Evolutionary conservation across 2,113 vertebrate species (phyloP).

Genomic region (Varanus salvator): DNA sequence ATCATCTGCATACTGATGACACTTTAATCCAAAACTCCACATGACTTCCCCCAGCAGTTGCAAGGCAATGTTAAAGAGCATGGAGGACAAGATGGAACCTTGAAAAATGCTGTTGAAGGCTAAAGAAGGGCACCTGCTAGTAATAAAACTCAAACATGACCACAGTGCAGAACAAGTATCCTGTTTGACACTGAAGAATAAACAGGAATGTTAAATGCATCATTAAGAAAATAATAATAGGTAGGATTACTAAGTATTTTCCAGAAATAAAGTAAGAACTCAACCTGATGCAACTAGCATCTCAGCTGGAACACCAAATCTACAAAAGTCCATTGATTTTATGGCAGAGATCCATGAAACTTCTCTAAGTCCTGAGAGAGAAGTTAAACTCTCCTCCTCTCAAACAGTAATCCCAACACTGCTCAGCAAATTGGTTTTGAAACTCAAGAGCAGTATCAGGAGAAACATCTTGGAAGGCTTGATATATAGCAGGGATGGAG

Average conservation of each 20-base stretch:
- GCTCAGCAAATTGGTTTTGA: neutral
- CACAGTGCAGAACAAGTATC: neutral
- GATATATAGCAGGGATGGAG: neutral
- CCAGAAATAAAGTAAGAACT: neutral
- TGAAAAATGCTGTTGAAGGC: neutral
- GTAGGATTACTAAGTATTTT: neutral
- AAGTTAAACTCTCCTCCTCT: neutral
- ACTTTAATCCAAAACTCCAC: too few species aligned
- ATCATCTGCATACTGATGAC: too few species aligned
- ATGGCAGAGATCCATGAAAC: neutral
- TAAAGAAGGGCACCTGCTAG: neutral
- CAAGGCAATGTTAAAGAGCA: too few species aligned
- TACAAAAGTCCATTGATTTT: neutral
- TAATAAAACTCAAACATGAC: neutral
- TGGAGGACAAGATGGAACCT: too few species aligned
- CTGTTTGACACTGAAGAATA: slow-evolving; percentile 9
- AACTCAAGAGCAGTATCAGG: neutral
- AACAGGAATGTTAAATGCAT: slow-evolving; percentile 28
- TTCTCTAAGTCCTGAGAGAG: neutral
- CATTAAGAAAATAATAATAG: neutral
- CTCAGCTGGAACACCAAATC: neutral
- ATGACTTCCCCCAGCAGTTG: too few species aligned
- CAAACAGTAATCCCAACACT: neutral
- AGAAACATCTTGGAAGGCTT: neutral
- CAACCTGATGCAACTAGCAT: neutral